Percentiles rank a stretch among this genome's conserved stretches.
Evolutionary conservation across 1,140 invertebrate genomes (phyloP).

Genomic region (Lutraria rhynchaena): DNA sequence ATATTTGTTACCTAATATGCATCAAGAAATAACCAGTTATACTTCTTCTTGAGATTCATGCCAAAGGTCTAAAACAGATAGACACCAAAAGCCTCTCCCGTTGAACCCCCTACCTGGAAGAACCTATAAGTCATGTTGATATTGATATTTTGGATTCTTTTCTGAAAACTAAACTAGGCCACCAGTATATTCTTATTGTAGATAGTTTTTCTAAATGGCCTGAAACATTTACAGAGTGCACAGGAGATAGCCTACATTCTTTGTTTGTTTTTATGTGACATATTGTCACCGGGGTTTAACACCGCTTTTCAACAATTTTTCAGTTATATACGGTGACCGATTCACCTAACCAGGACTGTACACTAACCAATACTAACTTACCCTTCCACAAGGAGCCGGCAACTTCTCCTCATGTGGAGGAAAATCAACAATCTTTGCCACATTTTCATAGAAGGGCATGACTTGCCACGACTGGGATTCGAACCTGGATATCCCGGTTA

Average conservation of each 20-base stretch:
- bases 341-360: too few relatives aligned
- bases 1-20: slow-evolving; percentile 31
- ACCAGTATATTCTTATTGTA: slow-evolving; percentile 40
- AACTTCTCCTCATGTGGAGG: too few relatives aligned
- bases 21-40: slow-evolving; percentile 18
- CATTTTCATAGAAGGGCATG: too few relatives aligned
- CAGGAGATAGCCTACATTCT: slow-evolving; percentile 19
- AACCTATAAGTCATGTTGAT: background rate
- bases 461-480: too few relatives aligned
- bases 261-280: too few relatives aligned
- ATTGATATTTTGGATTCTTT: slow-evolving; percentile 36
- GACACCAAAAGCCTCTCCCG: background rate
- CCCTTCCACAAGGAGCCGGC: too few relatives aligned
- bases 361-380: too few relatives aligned
- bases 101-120: slow-evolving; percentile 17
- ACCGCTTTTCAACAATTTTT: too few relatives aligned
- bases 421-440: too few relatives aligned
- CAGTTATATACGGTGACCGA: too few relatives aligned
- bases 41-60: slow-evolving; percentile 16
- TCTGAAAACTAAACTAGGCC: slow-evolving; percentile 32
- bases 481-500: too few relatives aligned
- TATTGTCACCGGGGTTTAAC: too few relatives aligned
- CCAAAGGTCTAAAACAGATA: slow-evolving; percentile 7
- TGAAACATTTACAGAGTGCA: slow-evolving; percentile 21
- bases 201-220: slow-evolving; percentile 43